Evolutionary conservation across 2,797 vertebrate species (phyloP), one percentile per base, ranked within the genome.

Genomic region (Hydrolagus colliei): DNA sequence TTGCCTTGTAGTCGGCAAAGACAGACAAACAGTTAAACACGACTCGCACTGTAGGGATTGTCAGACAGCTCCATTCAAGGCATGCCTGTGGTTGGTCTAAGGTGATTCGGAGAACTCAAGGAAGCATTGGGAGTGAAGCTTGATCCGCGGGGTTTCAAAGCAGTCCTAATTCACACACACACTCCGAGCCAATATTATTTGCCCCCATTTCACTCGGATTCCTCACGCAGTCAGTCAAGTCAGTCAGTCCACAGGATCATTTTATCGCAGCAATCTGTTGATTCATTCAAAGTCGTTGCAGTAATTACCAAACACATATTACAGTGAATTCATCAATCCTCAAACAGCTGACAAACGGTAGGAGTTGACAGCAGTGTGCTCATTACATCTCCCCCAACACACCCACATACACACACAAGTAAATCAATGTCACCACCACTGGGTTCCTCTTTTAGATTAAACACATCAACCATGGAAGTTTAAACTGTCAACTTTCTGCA

Each of bases 1-100:
- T 68, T 82, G 63, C 65, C 35, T 20, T 32, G 67, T 10, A 65
- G 62, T 68, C 20, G 18, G 41, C 79, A 84, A 71, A 16, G 71
- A 84, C 35, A 20, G 20, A 71, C 79, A 84, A 84, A 84, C 5
- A 18, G 14, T 82, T 67, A 65, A 82, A 67, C 78, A 82, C 79
- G 11, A 16, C 16, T 10, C 59, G 27, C 20, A 9, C 9, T 32
- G 10, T 65, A 18, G 35, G 27, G 67, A 80, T 35, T 3, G 18
- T 20, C 16, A 14, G 32, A 84, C 11, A 20, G 63, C 10, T 82
- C 62, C 63, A 67, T 68, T 35, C 27, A 68, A 12, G 62, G 41
- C 65, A 84, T 27, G 27, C 27, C 1, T 32, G 32, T 84, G 32
- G 41, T 52, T 1, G 41, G 65, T 71, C 63, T 18, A 9, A 35